A percentile compares a stretch with the other conserved stretches of the same genome.
Evolutionary conservation across 2,888 invertebrate species (phyloP).

Genomic region (Thysanoteuthis rhombus): DNA sequence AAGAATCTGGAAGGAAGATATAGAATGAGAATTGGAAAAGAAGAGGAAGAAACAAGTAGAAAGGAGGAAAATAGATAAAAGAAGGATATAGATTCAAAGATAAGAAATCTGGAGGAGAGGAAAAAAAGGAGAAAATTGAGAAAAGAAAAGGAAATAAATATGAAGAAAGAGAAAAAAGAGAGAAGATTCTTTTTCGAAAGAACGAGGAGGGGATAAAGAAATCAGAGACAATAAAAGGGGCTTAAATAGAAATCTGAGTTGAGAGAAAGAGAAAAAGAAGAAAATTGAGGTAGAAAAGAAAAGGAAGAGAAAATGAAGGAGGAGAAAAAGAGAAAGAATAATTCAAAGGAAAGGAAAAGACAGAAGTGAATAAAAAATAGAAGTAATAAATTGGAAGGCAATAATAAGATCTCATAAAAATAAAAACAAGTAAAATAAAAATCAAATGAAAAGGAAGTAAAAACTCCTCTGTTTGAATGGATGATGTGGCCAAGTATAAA

Average conservation of each 20-base stretch:
- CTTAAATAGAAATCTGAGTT: no score
- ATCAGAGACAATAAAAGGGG: neutral
- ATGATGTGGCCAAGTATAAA: neutral
- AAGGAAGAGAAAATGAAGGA: neutral
- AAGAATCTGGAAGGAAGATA: neutral
- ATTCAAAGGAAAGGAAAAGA: neutral
- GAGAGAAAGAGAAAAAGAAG: neutral
- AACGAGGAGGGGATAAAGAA: neutral
- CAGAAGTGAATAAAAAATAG: neutral
- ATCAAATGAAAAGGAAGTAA: neutral
- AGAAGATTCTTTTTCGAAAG: neutral
- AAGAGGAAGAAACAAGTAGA: accelerated
- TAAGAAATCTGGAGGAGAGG: no score
- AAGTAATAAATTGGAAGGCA: neutral
- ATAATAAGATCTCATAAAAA: neutral
- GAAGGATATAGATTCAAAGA: neutral
- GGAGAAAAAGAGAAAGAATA: neutral
- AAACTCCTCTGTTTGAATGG: neutral
- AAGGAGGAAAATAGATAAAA: neutral
- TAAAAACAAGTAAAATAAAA: no score
- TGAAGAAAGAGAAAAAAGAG: neutral
- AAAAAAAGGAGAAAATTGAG: neutral
- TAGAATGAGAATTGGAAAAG: neutral
- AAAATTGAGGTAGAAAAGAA: neutral
- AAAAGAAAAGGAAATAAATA: neutral